Conservation (phyloP, 2,888 invertebrate species). For the Xestoiulus laeticollis region DNA sequence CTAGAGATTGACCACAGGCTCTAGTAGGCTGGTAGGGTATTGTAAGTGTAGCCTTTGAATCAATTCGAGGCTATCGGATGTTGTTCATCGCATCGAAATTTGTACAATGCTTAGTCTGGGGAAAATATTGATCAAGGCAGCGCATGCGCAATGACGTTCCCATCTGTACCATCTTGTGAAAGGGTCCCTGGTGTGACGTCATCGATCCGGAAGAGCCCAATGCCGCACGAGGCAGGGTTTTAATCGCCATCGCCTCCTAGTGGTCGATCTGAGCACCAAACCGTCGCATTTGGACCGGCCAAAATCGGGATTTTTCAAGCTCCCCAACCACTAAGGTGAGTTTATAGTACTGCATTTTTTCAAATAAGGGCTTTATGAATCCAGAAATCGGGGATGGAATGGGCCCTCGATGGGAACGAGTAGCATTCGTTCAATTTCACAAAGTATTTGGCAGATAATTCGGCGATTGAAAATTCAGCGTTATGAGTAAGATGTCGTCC, state of each 20-base stretch:
- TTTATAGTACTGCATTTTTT: background rate
- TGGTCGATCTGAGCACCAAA: background rate
- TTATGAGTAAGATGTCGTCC: conserved; percentile 37
- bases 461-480: background rate
- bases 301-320: conserved; percentile 29
- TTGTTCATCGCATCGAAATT: background rate
- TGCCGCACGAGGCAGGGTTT: background rate
- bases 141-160: background rate
- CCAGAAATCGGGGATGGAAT: background rate
- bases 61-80: conserved; percentile 5
- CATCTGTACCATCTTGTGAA: background rate
- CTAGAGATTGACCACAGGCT: background rate
- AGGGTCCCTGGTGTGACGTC: background rate
- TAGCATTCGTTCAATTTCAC: background rate
- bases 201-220: conserved; percentile 5
- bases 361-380: background rate
- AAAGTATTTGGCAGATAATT: background rate
- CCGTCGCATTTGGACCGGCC: conserved; percentile 35
- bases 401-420: background rate
- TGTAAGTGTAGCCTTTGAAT: background rate
- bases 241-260: background rate
- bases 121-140: background rate
- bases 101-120: conserved; percentile 22
- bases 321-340: background rate
- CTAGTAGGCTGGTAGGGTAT: background rate